A percentile compares a stretch with the other conserved stretches of the same genome.
Evolutionary conservation across 2,888 invertebrate genomes (phyloP).

Genomic region (Sphaerophoria taeniata): DNA sequence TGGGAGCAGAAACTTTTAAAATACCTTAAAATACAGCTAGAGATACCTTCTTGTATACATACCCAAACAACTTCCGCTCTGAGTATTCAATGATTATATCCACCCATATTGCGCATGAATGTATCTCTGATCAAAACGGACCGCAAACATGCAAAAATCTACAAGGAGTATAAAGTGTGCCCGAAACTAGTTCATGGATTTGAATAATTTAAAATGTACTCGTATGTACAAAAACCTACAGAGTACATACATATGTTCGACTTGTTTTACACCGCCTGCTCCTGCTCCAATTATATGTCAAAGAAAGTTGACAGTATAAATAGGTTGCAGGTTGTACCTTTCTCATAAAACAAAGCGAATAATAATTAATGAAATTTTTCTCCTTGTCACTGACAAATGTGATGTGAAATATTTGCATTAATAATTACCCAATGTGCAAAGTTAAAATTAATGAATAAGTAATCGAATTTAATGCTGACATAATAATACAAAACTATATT

Average conservation of each 20-base stretch:
- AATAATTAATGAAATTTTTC: slow-evolving; percentile 3
- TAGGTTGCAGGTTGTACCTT: background rate
- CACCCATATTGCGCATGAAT: slow-evolving; percentile 55
- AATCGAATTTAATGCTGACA: slow-evolving; percentile 11
- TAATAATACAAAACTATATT: background rate
- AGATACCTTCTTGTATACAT: background rate
- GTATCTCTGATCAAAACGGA: slow-evolving; percentile 60
- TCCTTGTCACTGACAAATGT: background rate
- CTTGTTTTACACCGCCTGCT: background rate
- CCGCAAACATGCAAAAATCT: slow-evolving; percentile 48
- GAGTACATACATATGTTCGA: background rate
- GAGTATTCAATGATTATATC: slow-evolving; percentile 11
- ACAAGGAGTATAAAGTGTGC: slow-evolving; percentile 27
- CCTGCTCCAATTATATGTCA: slow-evolving; percentile 13
- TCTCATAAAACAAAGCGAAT: background rate
- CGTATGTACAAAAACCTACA: background rate
- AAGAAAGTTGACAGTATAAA: background rate
- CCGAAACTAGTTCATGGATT: slow-evolving; percentile 64
- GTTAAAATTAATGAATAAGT: slow-evolving; percentile 19
- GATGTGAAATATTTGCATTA: background rate
- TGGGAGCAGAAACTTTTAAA: slow-evolving; percentile 1
- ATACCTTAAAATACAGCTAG: background rate
- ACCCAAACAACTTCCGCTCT: background rate
- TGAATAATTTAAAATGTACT: slow-evolving; percentile 56
- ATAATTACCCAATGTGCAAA: background rate